Percentiles rank a stretch among this genome's conserved stretches.
These are phyloP conservation scores for Clanis bilineata DNA, from an alignment of 2,888 invertebrate genomes.

Conservation along the genomic window DNA sequence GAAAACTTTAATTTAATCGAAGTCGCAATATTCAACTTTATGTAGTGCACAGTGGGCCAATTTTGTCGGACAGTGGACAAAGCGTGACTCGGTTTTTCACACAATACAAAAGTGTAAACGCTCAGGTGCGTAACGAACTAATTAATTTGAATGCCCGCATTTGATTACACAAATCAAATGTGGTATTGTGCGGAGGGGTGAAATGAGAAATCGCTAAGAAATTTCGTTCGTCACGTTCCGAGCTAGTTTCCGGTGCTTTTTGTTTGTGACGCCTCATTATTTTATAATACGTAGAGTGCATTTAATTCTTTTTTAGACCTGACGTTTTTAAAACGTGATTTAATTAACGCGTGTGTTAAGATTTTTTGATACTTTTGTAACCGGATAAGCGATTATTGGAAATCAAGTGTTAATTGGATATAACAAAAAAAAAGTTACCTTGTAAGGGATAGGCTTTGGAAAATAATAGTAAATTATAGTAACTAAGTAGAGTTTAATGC, in stretches of 20 bases:
- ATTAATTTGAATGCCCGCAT: slow-evolving; percentile 81
- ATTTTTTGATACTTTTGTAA: not conserved
- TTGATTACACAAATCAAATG: slow-evolving; percentile 82
- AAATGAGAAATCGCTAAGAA: slow-evolving; percentile 81
- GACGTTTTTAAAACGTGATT: not conserved
- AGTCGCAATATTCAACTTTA: slow-evolving; percentile 21
- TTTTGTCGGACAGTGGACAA: not conserved
- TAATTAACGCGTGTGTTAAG: slow-evolving; percentile 16
- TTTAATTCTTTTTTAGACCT: slow-evolving; percentile 3
- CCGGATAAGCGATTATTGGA: not conserved
- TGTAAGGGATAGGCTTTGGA: not conserved
- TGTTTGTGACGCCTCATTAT: slow-evolving; percentile 68
- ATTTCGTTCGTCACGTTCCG: slow-evolving; percentile 78
- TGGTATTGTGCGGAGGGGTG: slow-evolving; percentile 65
- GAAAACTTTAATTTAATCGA: not conserved
- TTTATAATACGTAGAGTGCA: slow-evolving; percentile 33
- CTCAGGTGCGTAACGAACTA: slow-evolving; percentile 81
- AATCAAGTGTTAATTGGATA: not conserved
- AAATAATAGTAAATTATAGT: not conserved
- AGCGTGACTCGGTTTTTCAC: slow-evolving; percentile 27
- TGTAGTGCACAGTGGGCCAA: slow-evolving; percentile 10
- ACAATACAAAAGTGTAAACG: slow-evolving; percentile 61
- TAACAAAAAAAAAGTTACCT: not conserved
- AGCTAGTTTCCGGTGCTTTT: slow-evolving; percentile 71
- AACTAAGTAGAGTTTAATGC: not conserved